Conservation (phyloP, 2,113 vertebrate species). For the Choloepus hoffmanni region DNA sequence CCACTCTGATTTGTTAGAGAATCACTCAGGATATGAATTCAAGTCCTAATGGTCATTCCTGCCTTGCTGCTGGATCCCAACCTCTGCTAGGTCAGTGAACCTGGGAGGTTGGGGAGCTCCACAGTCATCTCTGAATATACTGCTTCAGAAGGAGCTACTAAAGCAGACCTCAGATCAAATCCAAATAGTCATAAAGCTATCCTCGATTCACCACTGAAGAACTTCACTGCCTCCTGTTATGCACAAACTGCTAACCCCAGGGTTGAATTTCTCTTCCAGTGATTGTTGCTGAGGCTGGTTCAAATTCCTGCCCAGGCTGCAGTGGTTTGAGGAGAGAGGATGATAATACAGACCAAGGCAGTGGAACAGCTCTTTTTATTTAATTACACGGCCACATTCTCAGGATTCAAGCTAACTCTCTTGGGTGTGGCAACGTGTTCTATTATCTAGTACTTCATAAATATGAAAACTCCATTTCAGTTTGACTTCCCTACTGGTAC, state of each 20-base stretch:
- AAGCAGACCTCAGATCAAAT: not conserved
- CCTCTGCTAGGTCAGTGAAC: not conserved
- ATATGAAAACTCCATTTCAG: too few relatives aligned
- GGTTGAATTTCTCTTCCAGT: not conserved
- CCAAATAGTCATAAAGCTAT: not conserved
- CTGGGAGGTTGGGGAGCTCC: not conserved
- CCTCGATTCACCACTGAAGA: not conserved
- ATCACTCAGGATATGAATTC: not conserved
- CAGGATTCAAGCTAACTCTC: not conserved
- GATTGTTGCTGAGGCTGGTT: not conserved
- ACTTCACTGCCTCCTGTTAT: not conserved
- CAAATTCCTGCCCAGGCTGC: not conserved
- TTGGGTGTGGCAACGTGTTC: not conserved
- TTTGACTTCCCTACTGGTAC: not conserved
- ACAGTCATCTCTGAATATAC: not conserved
- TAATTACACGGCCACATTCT: not conserved
- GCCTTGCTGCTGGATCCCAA: not conserved
- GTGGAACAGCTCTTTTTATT: not conserved
- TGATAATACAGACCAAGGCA: not conserved
- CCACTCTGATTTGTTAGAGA: not conserved
- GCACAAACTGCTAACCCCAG: accelerated
- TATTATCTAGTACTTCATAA: not conserved
- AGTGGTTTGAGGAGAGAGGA: not conserved
- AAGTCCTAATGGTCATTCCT: not conserved
- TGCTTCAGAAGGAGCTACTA: not conserved